Conservation (phyloP, 1,140 invertebrate genomes). For the Chelonus insularis region DNA sequence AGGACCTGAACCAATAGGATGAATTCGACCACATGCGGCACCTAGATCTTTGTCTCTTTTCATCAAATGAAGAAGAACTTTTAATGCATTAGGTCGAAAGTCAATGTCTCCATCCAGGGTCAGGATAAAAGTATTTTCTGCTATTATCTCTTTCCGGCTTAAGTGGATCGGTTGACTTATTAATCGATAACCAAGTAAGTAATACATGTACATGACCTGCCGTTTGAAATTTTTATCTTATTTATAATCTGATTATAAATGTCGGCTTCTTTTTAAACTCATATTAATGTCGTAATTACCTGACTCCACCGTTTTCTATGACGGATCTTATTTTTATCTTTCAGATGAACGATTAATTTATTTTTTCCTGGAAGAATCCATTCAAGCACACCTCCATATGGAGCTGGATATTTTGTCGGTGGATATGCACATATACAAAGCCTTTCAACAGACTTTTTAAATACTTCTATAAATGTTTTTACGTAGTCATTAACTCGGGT, state of each 20-base stretch:
- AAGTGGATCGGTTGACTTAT: conserved; percentile 74
- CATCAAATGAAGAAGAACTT: conserved; percentile 86
- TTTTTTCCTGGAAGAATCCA: conserved; percentile 87
- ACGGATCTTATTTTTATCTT: conserved; percentile 86
- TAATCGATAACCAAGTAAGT: conserved; percentile 79
- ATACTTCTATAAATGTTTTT: conserved; percentile 71
- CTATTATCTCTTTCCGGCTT: conserved; percentile 71
- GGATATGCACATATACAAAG: conserved; percentile 69
- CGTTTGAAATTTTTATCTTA: too few relatives aligned
- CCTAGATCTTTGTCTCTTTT: conserved; percentile 86
- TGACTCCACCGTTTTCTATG: conserved; percentile 83
- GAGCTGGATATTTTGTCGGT: conserved; percentile 79
- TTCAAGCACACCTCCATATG: conserved; percentile 83
- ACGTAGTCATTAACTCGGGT: conserved; percentile 83
- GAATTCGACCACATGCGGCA: conserved; percentile 90
- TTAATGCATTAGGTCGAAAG: conserved; percentile 84
- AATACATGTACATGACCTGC: conserved; percentile 96
- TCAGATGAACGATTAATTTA: conserved; percentile 83
- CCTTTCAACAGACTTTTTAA: conserved; percentile 70
- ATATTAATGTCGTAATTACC: too few relatives aligned
- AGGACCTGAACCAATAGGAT: conserved; percentile 84
- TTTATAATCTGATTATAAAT: too few relatives aligned
- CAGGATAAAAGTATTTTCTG: conserved; percentile 87
- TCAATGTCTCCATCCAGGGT: conserved; percentile 95
- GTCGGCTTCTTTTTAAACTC: too few relatives aligned